Conservation (phyloP, 2,113 vertebrate genomes). For the Pleuronectes platessa region DNA sequence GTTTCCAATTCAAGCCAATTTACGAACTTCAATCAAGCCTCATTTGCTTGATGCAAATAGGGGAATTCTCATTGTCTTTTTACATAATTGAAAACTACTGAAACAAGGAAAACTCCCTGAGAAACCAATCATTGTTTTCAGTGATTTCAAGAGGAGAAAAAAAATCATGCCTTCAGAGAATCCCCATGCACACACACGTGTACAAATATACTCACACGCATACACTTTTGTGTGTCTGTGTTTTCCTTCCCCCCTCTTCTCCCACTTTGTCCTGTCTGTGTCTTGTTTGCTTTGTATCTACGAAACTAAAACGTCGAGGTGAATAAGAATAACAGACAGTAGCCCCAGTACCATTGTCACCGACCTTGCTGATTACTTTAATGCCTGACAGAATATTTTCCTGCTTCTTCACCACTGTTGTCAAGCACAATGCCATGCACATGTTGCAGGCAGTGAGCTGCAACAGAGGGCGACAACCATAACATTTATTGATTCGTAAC, state of each 20-base stretch:
- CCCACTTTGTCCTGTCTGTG: slow-evolving; percentile 35
- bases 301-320: slow-evolving; percentile 48
- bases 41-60: slow-evolving; percentile 24
- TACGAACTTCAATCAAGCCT: slow-evolving; percentile 45
- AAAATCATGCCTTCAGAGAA: slow-evolving; percentile 24
- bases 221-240: background rate
- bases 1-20: slow-evolving; percentile 39
- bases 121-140: slow-evolving; percentile 28
- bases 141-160: slow-evolving; percentile 8
- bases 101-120: slow-evolving; percentile 42
- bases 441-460: slow-evolving; percentile 26
- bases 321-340: slow-evolving; percentile 57
- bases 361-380: slow-evolving; percentile 69
- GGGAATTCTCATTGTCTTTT: slow-evolving; percentile 19
- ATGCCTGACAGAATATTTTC: slow-evolving; percentile 48
- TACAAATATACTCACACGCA: background rate
- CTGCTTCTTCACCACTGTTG: slow-evolving; percentile 23
- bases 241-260: background rate
- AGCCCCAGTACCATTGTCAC: slow-evolving; percentile 41
- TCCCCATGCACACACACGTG: background rate
- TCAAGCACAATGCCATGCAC: slow-evolving; percentile 18
- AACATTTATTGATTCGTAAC: slow-evolving; percentile 46
- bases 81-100: slow-evolving; percentile 49
- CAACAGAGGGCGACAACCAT: slow-evolving; percentile 25
- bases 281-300: slow-evolving; percentile 53